Evolutionary conservation across 2,113 vertebrate species (phyloP).

Genomic region (Picathartes gymnocephalus): DNA sequence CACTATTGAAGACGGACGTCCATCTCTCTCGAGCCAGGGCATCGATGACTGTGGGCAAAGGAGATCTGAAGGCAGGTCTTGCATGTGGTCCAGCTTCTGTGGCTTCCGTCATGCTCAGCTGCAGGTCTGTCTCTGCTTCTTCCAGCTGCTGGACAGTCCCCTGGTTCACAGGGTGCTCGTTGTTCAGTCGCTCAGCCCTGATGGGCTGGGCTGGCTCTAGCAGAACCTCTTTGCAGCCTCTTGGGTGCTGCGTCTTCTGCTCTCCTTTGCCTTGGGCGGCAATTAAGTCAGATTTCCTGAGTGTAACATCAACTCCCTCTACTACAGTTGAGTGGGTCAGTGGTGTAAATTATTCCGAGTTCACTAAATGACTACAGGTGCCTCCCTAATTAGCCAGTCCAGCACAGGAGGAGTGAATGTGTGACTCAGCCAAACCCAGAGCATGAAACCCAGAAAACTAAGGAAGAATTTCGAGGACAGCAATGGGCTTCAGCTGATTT

Average conservation of each 20-base stretch:
- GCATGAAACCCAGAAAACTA: too few species aligned
- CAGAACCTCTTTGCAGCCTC: neutral
- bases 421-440: too few species aligned
- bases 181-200: neutral
- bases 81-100: neutral
- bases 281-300: neutral
- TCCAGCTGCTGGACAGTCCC: neutral
- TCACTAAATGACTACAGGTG: too few species aligned
- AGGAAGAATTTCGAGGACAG: too few species aligned
- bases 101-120: neutral
- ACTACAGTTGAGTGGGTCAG: too few species aligned
- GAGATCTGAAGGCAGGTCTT: neutral
- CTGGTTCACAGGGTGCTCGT: neutral
- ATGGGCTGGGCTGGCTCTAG: neutral
- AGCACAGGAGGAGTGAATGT: too few species aligned
- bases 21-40: neutral
- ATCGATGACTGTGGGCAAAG: neutral
- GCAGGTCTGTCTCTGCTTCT: neutral
- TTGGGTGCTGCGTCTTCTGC: neutral
- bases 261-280: neutral
- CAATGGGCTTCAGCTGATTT: too few species aligned
- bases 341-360: too few species aligned
- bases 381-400: too few species aligned
- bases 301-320: too few species aligned
- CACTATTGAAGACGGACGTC: fast-evolving